Conservation (phyloP, 35 echinoderm and acorn worm genomes). For the Antedon bifida region DNA sequence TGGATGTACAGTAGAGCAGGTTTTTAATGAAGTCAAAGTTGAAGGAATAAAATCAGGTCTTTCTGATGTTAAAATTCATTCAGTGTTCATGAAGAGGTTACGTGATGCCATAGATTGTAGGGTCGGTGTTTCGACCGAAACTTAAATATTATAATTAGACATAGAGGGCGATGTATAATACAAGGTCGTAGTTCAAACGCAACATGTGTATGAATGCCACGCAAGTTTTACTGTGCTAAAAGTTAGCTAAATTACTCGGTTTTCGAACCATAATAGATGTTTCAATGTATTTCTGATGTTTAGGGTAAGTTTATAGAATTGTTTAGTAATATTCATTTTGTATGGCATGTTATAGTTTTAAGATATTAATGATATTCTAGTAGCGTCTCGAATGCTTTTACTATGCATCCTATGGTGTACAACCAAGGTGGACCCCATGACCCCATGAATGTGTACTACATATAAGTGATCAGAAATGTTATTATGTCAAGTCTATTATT, state of each 20-base stretch:
- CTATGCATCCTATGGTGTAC: too few relatives aligned
- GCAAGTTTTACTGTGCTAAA: not conserved
- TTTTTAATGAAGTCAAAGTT: too few relatives aligned
- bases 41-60: too few relatives aligned
- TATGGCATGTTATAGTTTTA: not conserved
- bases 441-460: too few relatives aligned
- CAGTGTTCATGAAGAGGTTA: too few relatives aligned
- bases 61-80: too few relatives aligned
- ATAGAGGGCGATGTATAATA: not conserved
- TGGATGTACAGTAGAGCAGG: too few relatives aligned
- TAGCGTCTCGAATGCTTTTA: not conserved
- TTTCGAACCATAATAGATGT: not conserved
- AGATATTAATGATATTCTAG: not conserved
- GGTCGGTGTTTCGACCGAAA: not conserved
- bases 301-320: constrained; percentile 2
- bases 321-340: not conserved
- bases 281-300: not conserved
- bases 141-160: not conserved
- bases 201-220: not conserved
- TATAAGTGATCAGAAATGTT: too few relatives aligned
- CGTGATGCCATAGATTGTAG: too few relatives aligned
- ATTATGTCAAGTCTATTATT: too few relatives aligned
- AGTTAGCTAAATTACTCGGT: not conserved
- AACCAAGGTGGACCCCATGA: too few relatives aligned
- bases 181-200: not conserved